Evolutionary conservation across 2,888 invertebrate species (phyloP).

Genomic region (Amphipyra berbera): DNA sequence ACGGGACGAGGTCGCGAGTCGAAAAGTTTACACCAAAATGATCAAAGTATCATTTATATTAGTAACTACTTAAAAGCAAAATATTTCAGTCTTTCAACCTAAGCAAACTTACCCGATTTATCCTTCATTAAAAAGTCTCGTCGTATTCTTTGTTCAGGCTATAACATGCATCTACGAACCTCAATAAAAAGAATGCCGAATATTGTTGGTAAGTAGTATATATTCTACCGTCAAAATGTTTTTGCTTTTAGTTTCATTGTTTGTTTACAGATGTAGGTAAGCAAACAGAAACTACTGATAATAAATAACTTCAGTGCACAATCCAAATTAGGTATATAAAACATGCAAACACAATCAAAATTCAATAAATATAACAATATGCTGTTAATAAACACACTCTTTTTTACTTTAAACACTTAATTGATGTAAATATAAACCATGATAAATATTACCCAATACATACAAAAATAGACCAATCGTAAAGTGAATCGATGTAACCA

Average conservation of each 20-base stretch:
- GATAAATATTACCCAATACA: conserved; percentile 37
- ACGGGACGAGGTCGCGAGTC: no score
- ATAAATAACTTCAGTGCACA: conserved; percentile 24
- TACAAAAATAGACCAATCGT: conserved; percentile 44
- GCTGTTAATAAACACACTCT: conserved; percentile 34
- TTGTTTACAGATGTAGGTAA: no score
- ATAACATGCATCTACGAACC: conserved; percentile 11
- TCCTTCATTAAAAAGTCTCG: background rate
- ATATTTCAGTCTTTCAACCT: no score
- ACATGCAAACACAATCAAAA: conserved; percentile 49
- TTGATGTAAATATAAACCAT: conserved; percentile 26
- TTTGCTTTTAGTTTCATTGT: background rate
- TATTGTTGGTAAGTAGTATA: no score
- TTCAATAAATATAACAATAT: conserved; percentile 6
- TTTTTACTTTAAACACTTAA: conserved; percentile 3
- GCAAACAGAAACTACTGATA: conserved; percentile 9
- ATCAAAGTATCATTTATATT: no score
- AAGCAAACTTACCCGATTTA: no score
- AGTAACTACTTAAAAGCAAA: no score
- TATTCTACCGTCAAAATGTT: background rate
- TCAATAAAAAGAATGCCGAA: conserved; percentile 3
- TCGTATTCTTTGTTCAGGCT: background rate
- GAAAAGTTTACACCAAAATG: no score
- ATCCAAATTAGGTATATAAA: conserved; percentile 15
- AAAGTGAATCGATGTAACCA: conserved; percentile 22